These are phyloP conservation scores for Oppia nitens DNA, from an alignment of 1,140 invertebrate species.

Conservation along the genomic window DNA sequence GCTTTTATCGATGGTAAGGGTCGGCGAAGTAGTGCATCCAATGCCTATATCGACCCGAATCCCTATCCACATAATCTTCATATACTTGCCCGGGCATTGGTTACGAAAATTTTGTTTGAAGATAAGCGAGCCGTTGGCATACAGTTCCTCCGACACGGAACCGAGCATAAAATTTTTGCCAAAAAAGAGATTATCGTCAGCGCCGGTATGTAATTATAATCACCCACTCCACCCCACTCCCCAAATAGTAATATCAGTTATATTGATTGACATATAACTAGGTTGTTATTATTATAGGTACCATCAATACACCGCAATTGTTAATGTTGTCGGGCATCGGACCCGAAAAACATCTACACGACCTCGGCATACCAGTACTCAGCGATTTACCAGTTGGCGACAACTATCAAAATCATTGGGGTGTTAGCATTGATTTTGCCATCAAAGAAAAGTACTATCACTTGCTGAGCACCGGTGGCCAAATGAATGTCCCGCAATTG, in stretches of 20 bases:
- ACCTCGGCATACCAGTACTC: slow-evolving; percentile 33
- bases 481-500: slow-evolving; percentile 1
- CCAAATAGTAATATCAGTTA: not conserved
- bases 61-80: slow-evolving; percentile 64
- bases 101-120: slow-evolving; percentile 42
- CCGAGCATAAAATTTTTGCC: slow-evolving; percentile 43
- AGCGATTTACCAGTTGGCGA: slow-evolving; percentile 13
- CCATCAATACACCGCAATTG: slow-evolving; percentile 60
- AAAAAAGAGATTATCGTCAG: slow-evolving; percentile 58
- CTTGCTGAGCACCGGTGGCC: not conserved
- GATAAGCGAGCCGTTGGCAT: slow-evolving; percentile 66
- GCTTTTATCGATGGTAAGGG: slow-evolving; percentile 71
- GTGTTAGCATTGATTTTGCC: not conserved
- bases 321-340: slow-evolving; percentile 76
- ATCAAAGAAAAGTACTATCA: not conserved
- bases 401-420: slow-evolving; percentile 15
- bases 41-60: slow-evolving; percentile 70
- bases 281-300: slow-evolving; percentile 49
- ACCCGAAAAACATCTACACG: slow-evolving; percentile 48
- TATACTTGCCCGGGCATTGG: slow-evolving; percentile 63
- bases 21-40: slow-evolving; percentile 72
- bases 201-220: slow-evolving; percentile 37
- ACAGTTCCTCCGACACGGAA: slow-evolving; percentile 46
- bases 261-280: not conserved
- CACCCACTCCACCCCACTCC: not conserved